Evolutionary conservation across 2,888 invertebrate genomes (phyloP), one percentile per base, ranked within the genome.

Genomic region (Caenorhabditis sulstoni): DNA sequence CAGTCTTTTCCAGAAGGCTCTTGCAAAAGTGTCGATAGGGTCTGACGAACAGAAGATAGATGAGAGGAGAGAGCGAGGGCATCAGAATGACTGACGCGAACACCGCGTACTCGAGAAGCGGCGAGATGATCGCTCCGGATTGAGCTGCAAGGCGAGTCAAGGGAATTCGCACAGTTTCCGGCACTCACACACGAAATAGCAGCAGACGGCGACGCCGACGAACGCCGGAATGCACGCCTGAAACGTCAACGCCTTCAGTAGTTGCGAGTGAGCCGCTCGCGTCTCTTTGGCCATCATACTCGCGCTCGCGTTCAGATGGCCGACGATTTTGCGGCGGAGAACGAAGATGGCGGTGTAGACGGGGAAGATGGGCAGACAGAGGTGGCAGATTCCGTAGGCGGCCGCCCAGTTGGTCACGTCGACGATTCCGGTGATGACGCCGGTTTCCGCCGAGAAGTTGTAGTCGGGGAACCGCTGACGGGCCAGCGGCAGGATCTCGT

Each of bases 281-380:
- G 77, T 77, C 3, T 77, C 77, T 12, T 16, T n/a, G 3, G 70
- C 53, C 66, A 77, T 71, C 37, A 53, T 53, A 2, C 45, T 47
- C 2, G 45, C 53, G 18, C 57, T 64, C 9, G 20, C 44, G 4
- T 47, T 45, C n/a, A 77, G 44, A 16, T 45, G 23, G 7, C 50
- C 53, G 3, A 77, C 39, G 16, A 71, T 77, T 14, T 71, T 77
- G 23, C 64, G 52, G 3, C 71, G 70, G 22, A 77, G 29, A 8
- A 77, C 45, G 29, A 70, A 70, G n/a, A 77, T 65, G 1, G 61
- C 29, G 1, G 49, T 65, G 58, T 77, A 77, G 18, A 71, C 66
- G 0, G 77, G 77, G 37, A 47, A 59, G n/a, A 77, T 57, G 3
- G 70, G 70, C 20, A 70, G 29, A 20, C 41, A 41, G 11, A 64